phyloP scores from a whole-genome alignment of 2,797 vertebrate genomes.

The Borostomias antarcticus region DNA sequence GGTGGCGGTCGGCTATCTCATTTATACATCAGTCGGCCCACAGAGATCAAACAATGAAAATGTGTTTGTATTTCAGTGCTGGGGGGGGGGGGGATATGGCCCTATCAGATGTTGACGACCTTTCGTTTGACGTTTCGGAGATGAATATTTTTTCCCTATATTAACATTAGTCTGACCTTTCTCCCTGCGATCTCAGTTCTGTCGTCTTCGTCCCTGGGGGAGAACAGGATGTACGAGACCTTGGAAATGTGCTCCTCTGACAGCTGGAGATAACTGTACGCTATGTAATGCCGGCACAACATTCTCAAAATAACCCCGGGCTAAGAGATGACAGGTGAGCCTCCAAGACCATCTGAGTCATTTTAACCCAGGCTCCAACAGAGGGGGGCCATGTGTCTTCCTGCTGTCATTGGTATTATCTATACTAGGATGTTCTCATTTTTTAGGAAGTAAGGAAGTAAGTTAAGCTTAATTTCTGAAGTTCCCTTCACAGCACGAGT shows the following conservation, averaged over 20 bases:
- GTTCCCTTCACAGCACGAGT: too few species aligned
- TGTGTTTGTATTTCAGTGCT: too few species aligned
- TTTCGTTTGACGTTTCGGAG: neutral
- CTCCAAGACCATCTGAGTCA: slow-evolving; percentile 20
- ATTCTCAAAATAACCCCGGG: slow-evolving; percentile 38
- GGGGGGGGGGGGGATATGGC: too few species aligned
- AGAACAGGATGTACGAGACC: slow-evolving; percentile 21
- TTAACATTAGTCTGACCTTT: slow-evolving; percentile 63
- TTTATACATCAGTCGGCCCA: too few species aligned
- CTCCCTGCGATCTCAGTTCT: slow-evolving; percentile 25
- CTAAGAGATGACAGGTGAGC: slow-evolving; percentile 39
- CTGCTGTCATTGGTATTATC: too few species aligned
- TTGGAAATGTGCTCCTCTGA: slow-evolving; percentile 44
- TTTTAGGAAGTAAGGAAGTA: too few species aligned
- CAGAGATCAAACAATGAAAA: too few species aligned
- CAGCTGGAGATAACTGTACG: slow-evolving; percentile 45
- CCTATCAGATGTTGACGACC: too few species aligned
- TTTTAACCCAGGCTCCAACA: slow-evolving; percentile 21
- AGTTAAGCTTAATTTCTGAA: too few species aligned
- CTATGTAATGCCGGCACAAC: slow-evolving; percentile 45
- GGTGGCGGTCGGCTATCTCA: too few species aligned
- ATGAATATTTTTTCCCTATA: slow-evolving; percentile 5
- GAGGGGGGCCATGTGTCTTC: too few species aligned
- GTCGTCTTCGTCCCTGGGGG: slow-evolving; percentile 33
- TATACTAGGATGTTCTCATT: too few species aligned